Percentiles rank a stretch among this genome's conserved stretches.
Conservation (phyloP, 2,113 vertebrate genomes). For the Gadus chalcogrammus region DNA sequence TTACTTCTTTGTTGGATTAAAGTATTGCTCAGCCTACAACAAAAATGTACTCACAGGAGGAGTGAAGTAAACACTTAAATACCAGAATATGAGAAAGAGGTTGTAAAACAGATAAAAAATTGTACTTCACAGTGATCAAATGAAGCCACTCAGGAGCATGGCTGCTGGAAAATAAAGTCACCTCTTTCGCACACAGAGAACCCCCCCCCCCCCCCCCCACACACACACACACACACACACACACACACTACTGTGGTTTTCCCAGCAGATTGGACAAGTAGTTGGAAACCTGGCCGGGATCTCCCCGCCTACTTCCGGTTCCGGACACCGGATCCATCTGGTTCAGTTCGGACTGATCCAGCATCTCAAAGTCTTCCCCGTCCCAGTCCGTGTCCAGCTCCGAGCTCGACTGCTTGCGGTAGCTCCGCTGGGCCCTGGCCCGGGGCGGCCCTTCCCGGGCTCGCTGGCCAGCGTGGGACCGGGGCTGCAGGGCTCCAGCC, state of each 20-base stretch:
- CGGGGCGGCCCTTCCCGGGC: conserved; percentile 57
- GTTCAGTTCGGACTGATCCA: conserved; percentile 95
- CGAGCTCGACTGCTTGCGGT: conserved; percentile 82
- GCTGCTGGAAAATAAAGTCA: conserved; percentile 48
- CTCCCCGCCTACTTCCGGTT: conserved; percentile 61
- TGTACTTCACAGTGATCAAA: conserved; percentile 75
- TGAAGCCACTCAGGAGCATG: conserved; percentile 55
- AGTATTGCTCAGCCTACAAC: conserved; percentile 75
- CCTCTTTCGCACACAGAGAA: no score
- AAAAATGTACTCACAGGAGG: conserved; percentile 15
- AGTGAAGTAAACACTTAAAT: conserved; percentile 11
- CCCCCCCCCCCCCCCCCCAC: no score
- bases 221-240: conserved; percentile 10
- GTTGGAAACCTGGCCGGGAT: conserved; percentile 60
- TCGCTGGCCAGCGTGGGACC: conserved; percentile 55
- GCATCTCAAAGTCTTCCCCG: conserved; percentile 95
- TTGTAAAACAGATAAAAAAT: conserved; percentile 29
- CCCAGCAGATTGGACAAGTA: conserved; percentile 75
- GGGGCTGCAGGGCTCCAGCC: conserved; percentile 77
- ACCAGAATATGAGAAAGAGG: conserved; percentile 20
- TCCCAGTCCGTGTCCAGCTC: conserved; percentile 94
- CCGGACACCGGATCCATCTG: conserved; percentile 86
- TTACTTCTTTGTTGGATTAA: conserved; percentile 11
- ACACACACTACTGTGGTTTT: conserved; percentile 69
- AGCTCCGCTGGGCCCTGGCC: conserved; percentile 56